A percentile compares a stretch with the other conserved stretches of the same genome.
Conservation (phyloP, 64 coral and sea anemone species). For the Pocillopora damicornis region DNA sequence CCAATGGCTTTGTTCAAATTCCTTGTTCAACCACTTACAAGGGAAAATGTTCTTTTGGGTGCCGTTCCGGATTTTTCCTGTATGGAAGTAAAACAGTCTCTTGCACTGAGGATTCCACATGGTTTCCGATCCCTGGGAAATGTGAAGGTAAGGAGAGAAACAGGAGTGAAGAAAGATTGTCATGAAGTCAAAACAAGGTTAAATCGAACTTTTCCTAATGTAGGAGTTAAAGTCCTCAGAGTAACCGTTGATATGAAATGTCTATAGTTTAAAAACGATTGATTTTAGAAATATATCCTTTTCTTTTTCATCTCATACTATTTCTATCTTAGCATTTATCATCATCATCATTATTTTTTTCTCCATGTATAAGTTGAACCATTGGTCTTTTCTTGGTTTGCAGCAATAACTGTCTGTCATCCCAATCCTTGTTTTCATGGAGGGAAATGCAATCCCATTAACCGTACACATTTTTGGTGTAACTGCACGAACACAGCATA, state of each 20-base stretch:
- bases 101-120: neutral
- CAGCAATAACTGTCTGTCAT: conserved; percentile 37
- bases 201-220: no score
- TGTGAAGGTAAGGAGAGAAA: conserved; percentile 29
- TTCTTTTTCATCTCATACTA: no score
- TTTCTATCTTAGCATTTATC: neutral
- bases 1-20: conserved; percentile 35
- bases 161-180: no score
- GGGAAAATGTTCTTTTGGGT: conserved; percentile 32
- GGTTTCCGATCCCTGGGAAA: conserved; percentile 1
- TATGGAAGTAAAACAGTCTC: conserved; percentile 19
- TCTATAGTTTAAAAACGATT: no score
- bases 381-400: neutral
- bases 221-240: no score
- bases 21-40: conserved; percentile 44
- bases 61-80: conserved; percentile 24
- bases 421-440: conserved; percentile 42
- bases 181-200: no score
- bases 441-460: conserved; percentile 3
- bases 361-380: neutral
- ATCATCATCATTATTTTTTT: neutral
- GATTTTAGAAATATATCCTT: no score
- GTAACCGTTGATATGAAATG: no score
- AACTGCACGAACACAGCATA: conserved; percentile 29
- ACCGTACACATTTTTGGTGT: conserved; percentile 25